A percentile compares a stretch with the other conserved stretches of the same genome.
Conservation (phyloP, 2,797 vertebrate genomes). For the Sebastes trivittatus region DNA sequence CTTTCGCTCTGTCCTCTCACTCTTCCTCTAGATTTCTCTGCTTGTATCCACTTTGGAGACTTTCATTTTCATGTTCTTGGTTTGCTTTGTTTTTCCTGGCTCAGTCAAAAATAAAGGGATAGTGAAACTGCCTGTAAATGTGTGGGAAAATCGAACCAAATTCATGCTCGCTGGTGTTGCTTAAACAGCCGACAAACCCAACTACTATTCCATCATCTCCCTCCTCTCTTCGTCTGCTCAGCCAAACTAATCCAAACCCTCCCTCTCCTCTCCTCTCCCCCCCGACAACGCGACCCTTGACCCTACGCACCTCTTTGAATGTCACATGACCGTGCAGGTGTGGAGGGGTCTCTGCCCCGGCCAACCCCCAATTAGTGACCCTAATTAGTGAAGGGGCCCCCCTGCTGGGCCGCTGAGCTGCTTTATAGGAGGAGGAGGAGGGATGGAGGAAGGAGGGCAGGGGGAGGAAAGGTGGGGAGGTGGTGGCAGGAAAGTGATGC, state of each 20-base stretch:
- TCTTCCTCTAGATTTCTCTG: constrained; percentile 13
- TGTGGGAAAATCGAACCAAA: neutral
- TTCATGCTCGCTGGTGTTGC: neutral
- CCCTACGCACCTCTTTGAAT: constrained; percentile 81
- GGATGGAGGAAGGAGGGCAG: constrained; percentile 4
- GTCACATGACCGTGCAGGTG: constrained; percentile 93
- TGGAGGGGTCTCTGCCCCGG: constrained; percentile 86
- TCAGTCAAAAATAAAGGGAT: no score
- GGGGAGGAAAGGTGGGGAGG: constrained; percentile 6
- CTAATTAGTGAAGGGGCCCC: constrained; percentile 84
- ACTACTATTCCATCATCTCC: neutral
- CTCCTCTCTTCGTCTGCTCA: constrained; percentile 29
- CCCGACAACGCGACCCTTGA: constrained; percentile 68
- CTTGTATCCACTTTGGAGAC: neutral
- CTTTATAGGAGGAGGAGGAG: constrained; percentile 54
- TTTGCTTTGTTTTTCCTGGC: neutral
- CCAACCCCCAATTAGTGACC: constrained; percentile 91
- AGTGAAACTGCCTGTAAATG: no score
- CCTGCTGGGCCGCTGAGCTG: constrained; percentile 87
- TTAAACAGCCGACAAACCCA: neutral
- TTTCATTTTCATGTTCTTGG: neutral
- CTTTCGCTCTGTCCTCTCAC: constrained; percentile 6
- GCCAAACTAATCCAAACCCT: constrained; percentile 61
- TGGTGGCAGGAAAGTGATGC: constrained; percentile 58
- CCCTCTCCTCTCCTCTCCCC: neutral